Evolutionary conservation across 2,797 vertebrate genomes (phyloP), one percentile per base, ranked within the genome.

Genomic region (Tamandua tetradactyla): DNA sequence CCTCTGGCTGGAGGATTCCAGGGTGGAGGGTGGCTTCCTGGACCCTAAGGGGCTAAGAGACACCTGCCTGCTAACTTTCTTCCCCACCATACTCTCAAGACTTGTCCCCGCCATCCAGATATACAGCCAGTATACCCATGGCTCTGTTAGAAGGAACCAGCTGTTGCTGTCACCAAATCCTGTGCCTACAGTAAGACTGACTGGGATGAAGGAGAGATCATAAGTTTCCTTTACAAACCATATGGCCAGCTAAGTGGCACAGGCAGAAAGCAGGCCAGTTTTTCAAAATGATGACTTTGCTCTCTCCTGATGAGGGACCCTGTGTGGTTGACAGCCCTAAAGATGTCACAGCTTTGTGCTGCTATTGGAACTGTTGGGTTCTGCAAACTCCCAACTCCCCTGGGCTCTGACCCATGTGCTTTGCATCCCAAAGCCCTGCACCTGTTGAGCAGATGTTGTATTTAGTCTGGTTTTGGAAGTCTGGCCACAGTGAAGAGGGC

Each of bases 171-270:
- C 87, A 83, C 74, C 69, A 15, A 11, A 37, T 18, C 25, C 49
- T 82, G 37, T 44, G n/a, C 69, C 76, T 59, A 13, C 64, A 59
- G 35, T 64, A 78, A 22, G 61, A 66, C 69, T 55, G 35, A 52
- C 35, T 20, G 32, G 49, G 7, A 27, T 40, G 55, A 88, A 62
- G 57, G 49, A 66, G 55, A 84, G 55, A 87, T 52, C 57, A 49
- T 25, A 27, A 15, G 59, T 55, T 95, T 92, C 35, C 14, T 91
- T 92, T 49, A 47, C 62, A 71, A 92, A 66, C 89, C 83, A 71
- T 83, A 57, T 57, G 89, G 82, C 30, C 52, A 75, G 23, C n/a
- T 62, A 62, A 52, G 30, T 25, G 18, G 69, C 69, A 64, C 8
- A 71, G 22, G 71, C 55, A 89, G 83, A 94, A 91, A 49, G 49